Base-by-base conservation (phyloP, 2,888 invertebrate species). In the Pyrrhia umbra region DNA sequence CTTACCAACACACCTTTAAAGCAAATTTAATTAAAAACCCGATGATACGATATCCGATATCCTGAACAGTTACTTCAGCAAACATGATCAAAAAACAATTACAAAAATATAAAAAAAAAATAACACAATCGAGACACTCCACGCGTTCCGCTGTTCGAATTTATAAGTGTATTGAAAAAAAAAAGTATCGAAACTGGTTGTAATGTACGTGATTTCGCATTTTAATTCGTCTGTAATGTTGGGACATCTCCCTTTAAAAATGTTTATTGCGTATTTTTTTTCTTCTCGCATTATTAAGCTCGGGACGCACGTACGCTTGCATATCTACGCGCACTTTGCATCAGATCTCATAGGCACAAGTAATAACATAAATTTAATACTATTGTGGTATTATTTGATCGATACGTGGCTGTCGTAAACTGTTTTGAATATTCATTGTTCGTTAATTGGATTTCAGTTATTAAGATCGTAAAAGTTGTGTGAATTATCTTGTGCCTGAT, bases 131-230 rank as follows among this genome's bases (percentile, higher is more conserved):
- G 72, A 68, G 70, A 82, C 68, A 80, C 88, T 90, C 88, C 68
- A 86, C 82, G 68, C 74, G 77, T 85, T 84, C 71, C 83, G 56
- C 79, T 77, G 86, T 84, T 78, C 86, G 86, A 84, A 88, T 89
- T 88, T 87, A 81, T 88, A 90, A 90, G 88, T 88, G 88, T 90
- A 92, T 91, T 90, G 90, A 89, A 90, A 90, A 91, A 64, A 68
- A 88, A 88, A 90, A 90, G 85, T 78, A 84, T 79, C 80, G 77
- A 83, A 85, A 87, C 86, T 79, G 80, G 86, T 85, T 82, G 87
- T 90, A 90, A 93, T 90, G 92, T 90, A 90, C 94, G 94, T 95
- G 94, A 94, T 93, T 90, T 87, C 89, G 94, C 94, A 95, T 94
- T 93, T 93, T 92, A 93, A 94, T 92, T 90, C 86, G 79, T 80